These are phyloP conservation scores for Papilio dardanus DNA, from an alignment of 1,140 invertebrate genomes.

Conservation along the genomic window DNA sequence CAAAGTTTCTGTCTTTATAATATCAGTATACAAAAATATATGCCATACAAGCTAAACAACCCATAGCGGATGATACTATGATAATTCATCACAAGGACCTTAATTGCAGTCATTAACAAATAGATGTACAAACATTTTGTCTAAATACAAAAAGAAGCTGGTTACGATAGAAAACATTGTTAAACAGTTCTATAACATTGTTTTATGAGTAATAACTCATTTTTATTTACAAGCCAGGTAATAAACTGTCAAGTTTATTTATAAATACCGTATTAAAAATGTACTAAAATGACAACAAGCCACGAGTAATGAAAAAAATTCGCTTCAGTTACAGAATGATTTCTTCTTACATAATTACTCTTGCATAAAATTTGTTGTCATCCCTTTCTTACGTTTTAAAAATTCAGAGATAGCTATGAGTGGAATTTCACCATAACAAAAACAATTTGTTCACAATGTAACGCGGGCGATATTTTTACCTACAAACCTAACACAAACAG, in stretches of 20 bases:
- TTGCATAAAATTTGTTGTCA: neutral
- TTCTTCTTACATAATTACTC: neutral
- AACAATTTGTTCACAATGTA: neutral
- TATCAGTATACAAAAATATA: too few species aligned
- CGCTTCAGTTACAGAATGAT: neutral
- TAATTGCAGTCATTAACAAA: too few species aligned
- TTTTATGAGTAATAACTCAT: neutral
- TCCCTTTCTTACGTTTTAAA: neutral
- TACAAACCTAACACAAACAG: neutral
- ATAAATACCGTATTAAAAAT: neutral
- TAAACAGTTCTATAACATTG: neutral
- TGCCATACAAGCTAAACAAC: too few species aligned
- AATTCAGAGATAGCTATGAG: neutral
- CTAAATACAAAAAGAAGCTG: neutral
- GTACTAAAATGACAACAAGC: constrained; percentile 6
- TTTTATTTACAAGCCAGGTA: constrained; percentile 6
- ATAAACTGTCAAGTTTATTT: constrained; percentile 2
- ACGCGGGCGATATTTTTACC: neutral
- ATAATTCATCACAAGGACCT: too few species aligned
- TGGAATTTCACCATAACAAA: neutral
- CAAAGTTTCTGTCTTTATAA: too few species aligned
- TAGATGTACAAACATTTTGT: neutral
- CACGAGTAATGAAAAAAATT: neutral
- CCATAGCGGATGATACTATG: too few species aligned
- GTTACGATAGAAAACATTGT: neutral